Base-by-base conservation (phyloP, 2,113 vertebrate species). In the Gymnogyps californianus region DNA sequence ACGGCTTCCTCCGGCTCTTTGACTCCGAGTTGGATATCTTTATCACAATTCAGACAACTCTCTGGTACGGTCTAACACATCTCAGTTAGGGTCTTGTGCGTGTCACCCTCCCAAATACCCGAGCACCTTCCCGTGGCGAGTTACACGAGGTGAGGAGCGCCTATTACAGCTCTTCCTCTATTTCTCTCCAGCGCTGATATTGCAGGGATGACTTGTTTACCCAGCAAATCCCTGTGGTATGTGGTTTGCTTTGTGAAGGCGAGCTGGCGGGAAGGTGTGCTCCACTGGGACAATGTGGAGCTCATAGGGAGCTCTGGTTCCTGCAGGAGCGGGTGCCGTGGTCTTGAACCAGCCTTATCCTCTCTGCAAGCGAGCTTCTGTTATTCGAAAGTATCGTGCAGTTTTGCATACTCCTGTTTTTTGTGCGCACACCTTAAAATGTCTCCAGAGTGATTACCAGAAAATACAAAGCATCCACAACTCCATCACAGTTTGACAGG, bases 281-380 rank as follows among this genome's bases (percentile, higher is more conserved):
- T 93, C 32, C 14, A 2, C 25, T 0, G 0, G 70, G 51, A 62
- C 32, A 54, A 5, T 0, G 5, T 0, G 0, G 44, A 62, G 59
- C 59, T 71, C 10, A 4, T n/a, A 38, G 4, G 46, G 20, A 78
- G 54, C 51, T 92, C 21, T 32, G 55, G 58, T 81, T 25, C 83
- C 46, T 28, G 69, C 65, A 42, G 44, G 61, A 81, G 26, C 1
- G 0, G 16, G 31, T 8, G 29, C 29, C 1, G 0, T 25, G 44
- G 24, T 52, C 76, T 69, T 34, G 34, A 72, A 76, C 24, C 34
- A 26, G 40, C 38, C 44, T 55, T 1, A 8, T 26, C 34, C 22
- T 19, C 36, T 80, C 62, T 44, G 34, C 42, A 64, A 46, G 32
- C 5, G 0, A 81, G 21, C 11, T 31, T 13, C 40, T 38, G 16